Evolutionary conservation across 1,140 invertebrate species (phyloP), one percentile per base, ranked within the genome.

Genomic region (Octopus bimaculoides): DNA sequence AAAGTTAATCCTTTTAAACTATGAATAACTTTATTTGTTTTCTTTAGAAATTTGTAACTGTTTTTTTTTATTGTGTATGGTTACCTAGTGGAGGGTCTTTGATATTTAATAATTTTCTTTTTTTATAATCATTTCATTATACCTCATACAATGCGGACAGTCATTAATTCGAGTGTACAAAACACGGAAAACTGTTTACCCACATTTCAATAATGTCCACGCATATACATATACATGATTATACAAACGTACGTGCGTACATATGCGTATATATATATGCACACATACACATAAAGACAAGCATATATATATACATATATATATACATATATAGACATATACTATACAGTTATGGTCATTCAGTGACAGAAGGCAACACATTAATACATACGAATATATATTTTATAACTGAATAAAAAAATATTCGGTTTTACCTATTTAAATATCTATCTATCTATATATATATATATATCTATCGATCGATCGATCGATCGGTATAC

Each of bases 261-360:
- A 17, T 20, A 55, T 55, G 17, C 54, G 17, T 77, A 54, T 14
- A 54, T 55, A 78, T 61, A 78, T 61, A 61, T 52, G 55, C 54
- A 74, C 20, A 66, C 52, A 78, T 55, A 56, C 55, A 54, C 20
- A 52, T 6, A 61, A 7, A 52, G 76, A 80, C 14, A 80, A 73
- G 5, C 73, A 77, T n/a, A 82, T 82, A 53, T 80, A 80, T 5
- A 78, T 61, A 77, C n/a, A 82, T 79, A 77, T 82, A 79, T 69
- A 82, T 74, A n/a, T 80, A 73, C 20, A 78, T 82, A 79, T 79
- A 82, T 26, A 79, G 77, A 17, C 77, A 77, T 14, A 80, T 78
- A 61, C 17, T 78, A 77, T 5, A 52, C 71, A 10, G 78, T 78
- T 78, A 82, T 79, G 9, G 53, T 79, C 5, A 56, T 10, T 26